phyloP scores from a whole-genome alignment of 1,140 invertebrate genomes.

The Zaprionus davidi region DNA sequence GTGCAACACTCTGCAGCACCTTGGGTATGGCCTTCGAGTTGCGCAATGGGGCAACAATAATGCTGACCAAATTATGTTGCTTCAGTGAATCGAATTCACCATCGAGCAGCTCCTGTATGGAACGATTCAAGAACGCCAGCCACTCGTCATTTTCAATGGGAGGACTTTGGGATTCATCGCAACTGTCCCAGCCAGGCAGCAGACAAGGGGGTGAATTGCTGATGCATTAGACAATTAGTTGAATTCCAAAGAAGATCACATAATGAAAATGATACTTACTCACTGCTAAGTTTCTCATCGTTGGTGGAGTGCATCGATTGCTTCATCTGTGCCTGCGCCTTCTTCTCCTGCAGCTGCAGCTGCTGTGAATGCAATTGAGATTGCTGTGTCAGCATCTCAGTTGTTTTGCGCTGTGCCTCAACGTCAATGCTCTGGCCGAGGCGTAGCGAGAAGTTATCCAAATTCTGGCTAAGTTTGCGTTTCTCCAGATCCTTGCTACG shows the following conservation, averaged over 20 bases:
- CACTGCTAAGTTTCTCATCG: slow-evolving; percentile 79
- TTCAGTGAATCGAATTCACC: slow-evolving; percentile 90
- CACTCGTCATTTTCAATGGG: slow-evolving; percentile 93
- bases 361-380: slow-evolving; percentile 27
- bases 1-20: slow-evolving; percentile 89
- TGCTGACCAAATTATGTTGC: slow-evolving; percentile 89
- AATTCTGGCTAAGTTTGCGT: slow-evolving; percentile 84
- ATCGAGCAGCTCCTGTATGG: slow-evolving; percentile 89
- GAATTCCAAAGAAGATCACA: neutral
- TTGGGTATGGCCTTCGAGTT: slow-evolving; percentile 87
- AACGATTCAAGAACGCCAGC: slow-evolving; percentile 90
- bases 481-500: slow-evolving; percentile 81
- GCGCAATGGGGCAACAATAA: slow-evolving; percentile 89
- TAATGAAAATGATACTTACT: slow-evolving; percentile 46
- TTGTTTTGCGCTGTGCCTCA: slow-evolving; percentile 59
- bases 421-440: slow-evolving; percentile 86
- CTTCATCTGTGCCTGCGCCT: slow-evolving; percentile 74
- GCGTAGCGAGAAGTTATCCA: slow-evolving; percentile 85
- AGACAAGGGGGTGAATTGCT: slow-evolving; percentile 80
- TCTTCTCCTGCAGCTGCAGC: slow-evolving; percentile 31
- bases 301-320: slow-evolving; percentile 72
- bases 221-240: neutral
- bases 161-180: slow-evolving; percentile 84
- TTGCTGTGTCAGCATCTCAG: slow-evolving; percentile 58
- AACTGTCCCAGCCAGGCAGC: slow-evolving; percentile 83